Percentiles rank a stretch among this genome's conserved stretches.
Conservation (phyloP, 2,113 vertebrate species). For the Cynoglossus semilaevis region DNA sequence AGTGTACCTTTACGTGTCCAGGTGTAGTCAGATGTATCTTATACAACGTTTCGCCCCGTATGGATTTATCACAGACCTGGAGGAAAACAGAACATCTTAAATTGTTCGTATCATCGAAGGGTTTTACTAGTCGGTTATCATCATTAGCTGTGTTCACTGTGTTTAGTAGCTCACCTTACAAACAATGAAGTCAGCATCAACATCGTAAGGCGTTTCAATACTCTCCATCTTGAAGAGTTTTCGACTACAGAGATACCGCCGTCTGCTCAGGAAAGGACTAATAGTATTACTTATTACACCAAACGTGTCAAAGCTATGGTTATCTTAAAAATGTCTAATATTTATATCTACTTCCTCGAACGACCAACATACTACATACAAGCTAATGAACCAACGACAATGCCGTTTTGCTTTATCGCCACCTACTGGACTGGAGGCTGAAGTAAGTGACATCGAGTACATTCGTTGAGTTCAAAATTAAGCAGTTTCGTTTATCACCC, state of each 20-base stretch:
- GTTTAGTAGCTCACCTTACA: slow-evolving; percentile 49
- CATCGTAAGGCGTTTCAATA: slow-evolving; percentile 61
- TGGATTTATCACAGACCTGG: slow-evolving; percentile 74
- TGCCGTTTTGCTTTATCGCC: background rate
- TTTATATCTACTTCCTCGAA: too few species aligned
- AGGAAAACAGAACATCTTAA: slow-evolving; percentile 2
- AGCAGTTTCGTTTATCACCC: too few species aligned
- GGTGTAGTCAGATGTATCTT: slow-evolving; percentile 76
- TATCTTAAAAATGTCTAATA: too few species aligned
- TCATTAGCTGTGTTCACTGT: background rate
- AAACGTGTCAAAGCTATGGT: too few species aligned
- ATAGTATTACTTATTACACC: background rate
- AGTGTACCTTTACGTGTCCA: slow-evolving; percentile 74
- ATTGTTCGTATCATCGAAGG: background rate
- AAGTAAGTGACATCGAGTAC: too few species aligned
- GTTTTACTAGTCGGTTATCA: background rate
- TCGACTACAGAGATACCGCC: background rate
- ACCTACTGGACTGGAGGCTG: slow-evolving; percentile 8
- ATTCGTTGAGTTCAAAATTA: too few species aligned
- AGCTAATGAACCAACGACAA: background rate
- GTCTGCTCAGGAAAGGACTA: background rate
- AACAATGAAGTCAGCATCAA: slow-evolving; percentile 50
- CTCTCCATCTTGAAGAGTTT: slow-evolving; percentile 39
- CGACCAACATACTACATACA: too few species aligned
- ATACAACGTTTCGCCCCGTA: slow-evolving; percentile 70